phyloP scores from a whole-genome alignment of 2,797 vertebrate genomes.

The Oryzias dopingdopingensis region DNA sequence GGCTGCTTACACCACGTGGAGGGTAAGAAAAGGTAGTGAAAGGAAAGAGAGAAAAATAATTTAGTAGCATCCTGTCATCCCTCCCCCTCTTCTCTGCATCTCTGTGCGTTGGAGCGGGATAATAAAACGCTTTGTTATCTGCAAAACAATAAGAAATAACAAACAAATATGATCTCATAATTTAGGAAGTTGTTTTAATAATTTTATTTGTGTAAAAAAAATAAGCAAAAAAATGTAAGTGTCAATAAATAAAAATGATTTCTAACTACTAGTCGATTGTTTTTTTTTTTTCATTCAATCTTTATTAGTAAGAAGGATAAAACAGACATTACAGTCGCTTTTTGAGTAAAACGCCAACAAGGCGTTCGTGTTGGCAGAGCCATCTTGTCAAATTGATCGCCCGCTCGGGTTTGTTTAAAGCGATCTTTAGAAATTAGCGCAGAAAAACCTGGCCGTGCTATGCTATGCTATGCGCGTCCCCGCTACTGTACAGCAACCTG shows the following conservation, averaged over 20 bases:
- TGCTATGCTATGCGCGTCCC: slow-evolving; percentile 70
- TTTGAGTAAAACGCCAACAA: slow-evolving; percentile 30
- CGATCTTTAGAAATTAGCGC: slow-evolving; percentile 52
- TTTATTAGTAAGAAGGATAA: too few relatives aligned
- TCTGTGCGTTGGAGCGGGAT: slow-evolving; percentile 39
- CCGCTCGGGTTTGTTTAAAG: slow-evolving; percentile 30
- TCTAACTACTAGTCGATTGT: too few relatives aligned
- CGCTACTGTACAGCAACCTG: slow-evolving; percentile 82
- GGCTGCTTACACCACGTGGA: slow-evolving; percentile 70
- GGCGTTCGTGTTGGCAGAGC: slow-evolving; percentile 51
- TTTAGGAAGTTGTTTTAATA: too few relatives aligned
- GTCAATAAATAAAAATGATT: too few relatives aligned
- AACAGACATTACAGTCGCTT: not conserved
- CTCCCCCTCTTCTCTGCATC: slow-evolving; percentile 14
- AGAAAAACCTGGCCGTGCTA: slow-evolving; percentile 39
- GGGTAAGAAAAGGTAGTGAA: slow-evolving; percentile 57
- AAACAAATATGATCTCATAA: not conserved
- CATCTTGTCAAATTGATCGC: slow-evolving; percentile 54
- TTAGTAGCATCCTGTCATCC: slow-evolving; percentile 44
- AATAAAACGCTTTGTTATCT: slow-evolving; percentile 32
- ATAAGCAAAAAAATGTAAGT: not conserved
- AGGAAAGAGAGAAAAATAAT: slow-evolving; percentile 57
- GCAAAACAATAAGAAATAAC: not conserved
- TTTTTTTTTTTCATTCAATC: too few relatives aligned
- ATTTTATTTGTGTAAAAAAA: not conserved